Evolutionary conservation across 2,888 invertebrate genomes (phyloP).

Genomic region (Liopterus haemorrhoidalis): DNA sequence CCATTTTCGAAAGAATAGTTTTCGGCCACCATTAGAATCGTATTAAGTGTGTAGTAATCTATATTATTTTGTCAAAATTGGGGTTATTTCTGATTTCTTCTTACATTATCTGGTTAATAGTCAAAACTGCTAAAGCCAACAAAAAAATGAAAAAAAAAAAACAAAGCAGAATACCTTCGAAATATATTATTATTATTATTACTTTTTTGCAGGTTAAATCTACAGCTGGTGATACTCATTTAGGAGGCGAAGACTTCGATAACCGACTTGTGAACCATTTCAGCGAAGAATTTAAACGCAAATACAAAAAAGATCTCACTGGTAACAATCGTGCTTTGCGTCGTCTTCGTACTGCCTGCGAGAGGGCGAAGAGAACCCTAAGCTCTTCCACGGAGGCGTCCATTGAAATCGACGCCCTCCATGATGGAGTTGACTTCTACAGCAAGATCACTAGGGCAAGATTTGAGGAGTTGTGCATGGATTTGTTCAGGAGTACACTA

Average conservation of each 20-base stretch:
- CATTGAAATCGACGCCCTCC: constrained; percentile 83
- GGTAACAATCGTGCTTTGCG: constrained; percentile 72
- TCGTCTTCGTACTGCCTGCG: constrained; percentile 79
- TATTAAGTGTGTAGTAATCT: too few species aligned
- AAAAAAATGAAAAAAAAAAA: too few species aligned
- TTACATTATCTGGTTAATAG: too few species aligned
- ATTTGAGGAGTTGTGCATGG: constrained; percentile 86
- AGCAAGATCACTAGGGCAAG: constrained; percentile 76
- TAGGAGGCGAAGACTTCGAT: constrained; percentile 76
- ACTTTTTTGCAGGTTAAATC: too few species aligned
- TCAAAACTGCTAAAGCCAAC: too few species aligned
- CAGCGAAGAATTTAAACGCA: constrained; percentile 69
- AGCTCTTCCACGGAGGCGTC: constrained; percentile 73
- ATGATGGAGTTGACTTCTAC: constrained; percentile 86
- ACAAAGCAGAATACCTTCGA: too few species aligned
- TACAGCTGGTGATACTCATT: constrained; percentile 76
- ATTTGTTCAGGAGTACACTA: constrained; percentile 72
- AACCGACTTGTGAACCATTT: constrained; percentile 74
- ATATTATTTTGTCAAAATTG: too few species aligned
- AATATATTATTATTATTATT: too few species aligned
- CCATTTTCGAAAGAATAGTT: too few species aligned
- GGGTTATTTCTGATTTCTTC: too few species aligned
- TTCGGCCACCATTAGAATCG: too few species aligned
- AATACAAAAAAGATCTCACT: constrained; percentile 63
- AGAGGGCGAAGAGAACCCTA: constrained; percentile 70